Base-by-base conservation (phyloP, 2,797 vertebrate species). In the Catamblyrhynchus diadema region DNA sequence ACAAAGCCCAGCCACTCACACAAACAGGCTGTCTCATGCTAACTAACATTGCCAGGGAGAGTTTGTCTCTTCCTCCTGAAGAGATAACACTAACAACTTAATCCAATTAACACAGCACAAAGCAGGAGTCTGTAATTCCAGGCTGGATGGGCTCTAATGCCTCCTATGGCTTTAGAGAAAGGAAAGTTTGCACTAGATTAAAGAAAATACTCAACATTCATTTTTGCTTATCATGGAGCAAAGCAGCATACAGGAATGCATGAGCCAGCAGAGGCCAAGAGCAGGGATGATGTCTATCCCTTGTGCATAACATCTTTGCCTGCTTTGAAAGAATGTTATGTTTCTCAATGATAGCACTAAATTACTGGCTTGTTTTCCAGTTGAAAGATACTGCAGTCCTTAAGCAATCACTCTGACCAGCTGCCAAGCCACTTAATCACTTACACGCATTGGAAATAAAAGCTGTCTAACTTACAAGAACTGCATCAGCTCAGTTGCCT, bases 341-440 rank as follows among this genome's bases (percentile, higher is more conserved):
- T 82, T 96, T 95, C 86, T 90, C 72, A 79, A 61, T 88, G 88
- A 83, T 83, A 94, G 81, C 94, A 82, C 81, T 94, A 93, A 94
- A 95, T 83, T 74, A 74, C 87, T 87, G 74, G n/a, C 91, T 95
- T 62, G 27, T 92, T 91, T 95, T 97, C 94, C 94, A 88, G 96
- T 90, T 94, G 86, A 65, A 92, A 96, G 84, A 96, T 90, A 85
- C 71, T 95, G 81, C 1, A 4, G 81, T 64, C 88, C 90, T 94
- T 91, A 91, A 90, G 88, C 78, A 96, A 86, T 81, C 91, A 14
- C 59, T 72, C 75, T 94, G 95, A 94, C 57, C 35, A 37, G 88
- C 93, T 94, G 95, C 95, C 93, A 96, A 97, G 75, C 83, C 94
- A 71, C 89, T 85, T 94, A 91, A 94, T 93, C 73, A 81, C 50